Percentiles rank a stretch among this genome's conserved stretches.
phyloP scores from a whole-genome alignment of 2,113 vertebrate species.

The Peromyscus polionotus region DNA sequence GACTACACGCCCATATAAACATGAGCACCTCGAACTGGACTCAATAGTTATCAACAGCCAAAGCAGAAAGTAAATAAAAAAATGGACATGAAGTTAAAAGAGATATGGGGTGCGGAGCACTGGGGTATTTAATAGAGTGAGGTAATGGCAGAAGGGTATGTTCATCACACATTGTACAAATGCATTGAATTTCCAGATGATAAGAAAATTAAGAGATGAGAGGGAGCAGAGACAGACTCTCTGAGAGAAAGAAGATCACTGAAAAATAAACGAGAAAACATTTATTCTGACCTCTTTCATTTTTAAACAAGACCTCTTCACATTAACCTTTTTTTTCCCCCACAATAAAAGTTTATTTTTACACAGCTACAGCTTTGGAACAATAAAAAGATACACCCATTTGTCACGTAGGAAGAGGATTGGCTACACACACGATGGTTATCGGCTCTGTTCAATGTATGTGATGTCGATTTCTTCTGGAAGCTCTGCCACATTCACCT shows the following conservation, averaged over 20 bases:
- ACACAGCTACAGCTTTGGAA: constrained; percentile 67
- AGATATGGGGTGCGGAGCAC: too few relatives aligned
- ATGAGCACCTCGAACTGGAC: neutral
- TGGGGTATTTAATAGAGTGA: neutral
- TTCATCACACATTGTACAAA: neutral
- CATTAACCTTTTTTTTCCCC: constrained; percentile 2
- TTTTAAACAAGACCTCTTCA: neutral
- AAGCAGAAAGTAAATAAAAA: neutral
- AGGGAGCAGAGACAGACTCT: neutral
- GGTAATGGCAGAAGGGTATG: too few relatives aligned
- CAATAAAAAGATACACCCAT: constrained; percentile 39
- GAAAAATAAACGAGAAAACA: neutral
- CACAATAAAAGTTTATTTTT: constrained; percentile 79
- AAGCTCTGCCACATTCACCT: constrained; percentile 94
- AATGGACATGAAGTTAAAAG: neutral
- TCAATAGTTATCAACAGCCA: neutral
- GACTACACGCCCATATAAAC: neutral
- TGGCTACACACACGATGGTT: constrained; percentile 9
- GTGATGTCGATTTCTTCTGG: constrained; percentile 95
- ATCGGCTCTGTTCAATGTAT: constrained; percentile 89
- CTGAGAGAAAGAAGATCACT: neutral
- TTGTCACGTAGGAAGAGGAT: neutral
- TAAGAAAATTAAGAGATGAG: neutral
- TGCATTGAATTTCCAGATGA: neutral
- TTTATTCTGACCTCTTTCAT: neutral